Base-by-base conservation (phyloP, 1,140 invertebrate genomes). In the Pogonus chalceus region DNA sequence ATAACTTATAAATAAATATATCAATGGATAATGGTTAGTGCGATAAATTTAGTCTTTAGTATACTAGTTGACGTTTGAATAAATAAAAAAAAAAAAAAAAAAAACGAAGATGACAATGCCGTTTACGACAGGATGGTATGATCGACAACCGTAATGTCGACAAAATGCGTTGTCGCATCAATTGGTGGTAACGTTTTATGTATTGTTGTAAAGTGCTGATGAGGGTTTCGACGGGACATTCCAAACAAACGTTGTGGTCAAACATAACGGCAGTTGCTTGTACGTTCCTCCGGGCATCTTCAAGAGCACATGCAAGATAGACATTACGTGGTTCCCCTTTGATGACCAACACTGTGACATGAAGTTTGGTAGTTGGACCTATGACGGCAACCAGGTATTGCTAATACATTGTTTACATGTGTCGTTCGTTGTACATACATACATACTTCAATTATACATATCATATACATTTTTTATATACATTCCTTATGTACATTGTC, bases 301-400 rank as follows among this genome's bases (percentile, higher is more conserved):
- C 83, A 95, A 94, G 80, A 96, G 91, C 82, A 96, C 92, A 77
- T 98, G 95, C 83, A 90, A 92, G 80, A 98, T 98, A 77, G 92
- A 98, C 83, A 97, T 97, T 79, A 94, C 90, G 68, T 96, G 92
- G 91, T 97, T 96, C 79, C 94, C 94, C 68, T 97, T 96, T 81
- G 94, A 98, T 79, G 92, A 96, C 75, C 94, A 97, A 83, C 84
- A 87, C 74, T 98, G 92, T 79, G 82, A 90, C 72, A 89, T 96
- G 87, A 91, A 92, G 83, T 92, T 93, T 73, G 90, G 90, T 79
- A 92, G 88, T 78, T 93, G 90, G 90, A 91, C 90, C 68, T 93
- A 93, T 77, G 87, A 91, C 74, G 90, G 90, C 74, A 85, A 85
- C 76, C 87, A 92, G 85, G 89, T 90, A 85, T 69, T 69, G 24